phyloP scores from a whole-genome alignment of 2,888 invertebrate species.

The Andrena minutula region DNA sequence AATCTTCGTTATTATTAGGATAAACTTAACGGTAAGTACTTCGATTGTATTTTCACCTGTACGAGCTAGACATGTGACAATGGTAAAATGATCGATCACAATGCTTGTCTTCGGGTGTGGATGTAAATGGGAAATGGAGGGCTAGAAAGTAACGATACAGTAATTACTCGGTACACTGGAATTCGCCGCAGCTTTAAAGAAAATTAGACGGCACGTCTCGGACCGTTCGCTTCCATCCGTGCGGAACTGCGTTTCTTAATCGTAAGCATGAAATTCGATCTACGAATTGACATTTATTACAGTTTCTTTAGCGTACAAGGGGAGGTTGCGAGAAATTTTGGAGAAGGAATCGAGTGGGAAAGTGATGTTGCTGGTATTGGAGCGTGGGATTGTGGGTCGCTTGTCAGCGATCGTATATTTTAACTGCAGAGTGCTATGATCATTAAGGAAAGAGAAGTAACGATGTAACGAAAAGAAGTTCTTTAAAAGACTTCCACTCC shows the following conservation, averaged over 20 bases:
- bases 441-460: too few species aligned
- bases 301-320: background rate
- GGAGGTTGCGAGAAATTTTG: background rate
- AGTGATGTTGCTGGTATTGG: background rate
- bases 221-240: background rate
- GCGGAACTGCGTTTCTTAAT: constrained; percentile 23
- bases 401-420: too few species aligned
- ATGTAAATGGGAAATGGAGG: constrained; percentile 16
- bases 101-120: constrained; percentile 42
- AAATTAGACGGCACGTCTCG: background rate
- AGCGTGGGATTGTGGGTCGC: too few species aligned
- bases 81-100: constrained; percentile 46
- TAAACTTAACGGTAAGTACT: constrained; percentile 27
- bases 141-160: constrained; percentile 11
- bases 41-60: constrained; percentile 25
- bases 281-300: constrained; percentile 54
- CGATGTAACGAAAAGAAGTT: too few species aligned
- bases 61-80: constrained; percentile 40
- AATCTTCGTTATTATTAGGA: constrained; percentile 37
- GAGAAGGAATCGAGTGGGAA: background rate
- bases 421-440: too few species aligned
- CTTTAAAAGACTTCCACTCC: too few species aligned
- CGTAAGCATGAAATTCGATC: constrained; percentile 50
- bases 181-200: background rate
- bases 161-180: background rate